A percentile compares a stretch with the other conserved stretches of the same genome.
Evolutionary conservation across 2,797 vertebrate species (phyloP).

Genomic region (Sebastolobus alascanus): DNA sequence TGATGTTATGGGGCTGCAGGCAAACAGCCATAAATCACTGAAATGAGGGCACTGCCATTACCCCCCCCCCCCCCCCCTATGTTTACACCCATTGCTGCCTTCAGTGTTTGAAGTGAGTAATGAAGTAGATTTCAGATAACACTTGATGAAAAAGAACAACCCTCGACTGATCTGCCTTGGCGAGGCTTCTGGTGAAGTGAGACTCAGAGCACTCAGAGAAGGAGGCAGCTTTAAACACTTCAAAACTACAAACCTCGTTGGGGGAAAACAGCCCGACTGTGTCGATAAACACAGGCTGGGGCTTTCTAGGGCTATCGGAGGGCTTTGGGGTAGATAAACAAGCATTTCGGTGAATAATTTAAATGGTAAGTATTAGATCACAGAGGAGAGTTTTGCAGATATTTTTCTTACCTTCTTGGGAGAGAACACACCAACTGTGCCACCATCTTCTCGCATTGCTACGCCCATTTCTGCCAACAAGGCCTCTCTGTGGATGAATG

Average conservation of each 20-base stretch:
- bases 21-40: constrained; percentile 57
- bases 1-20: constrained; percentile 45
- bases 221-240: constrained; percentile 62
- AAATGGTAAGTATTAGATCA: neutral
- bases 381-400: neutral
- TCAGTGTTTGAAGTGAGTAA: constrained; percentile 60
- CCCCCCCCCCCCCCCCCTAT: constrained; percentile 5
- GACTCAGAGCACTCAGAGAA: constrained; percentile 65
- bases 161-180: constrained; percentile 36
- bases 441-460: constrained; percentile 97
- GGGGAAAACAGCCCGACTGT: constrained; percentile 90
- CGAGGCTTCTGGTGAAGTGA: constrained; percentile 29
- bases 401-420: constrained; percentile 93
- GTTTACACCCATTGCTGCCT: constrained; percentile 55
- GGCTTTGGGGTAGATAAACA: constrained; percentile 77
- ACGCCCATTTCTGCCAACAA: constrained; percentile 98
- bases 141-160: constrained; percentile 49
- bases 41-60: constrained; percentile 41
- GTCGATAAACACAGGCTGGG: constrained; percentile 89
- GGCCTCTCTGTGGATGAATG: constrained; percentile 89
- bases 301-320: constrained; percentile 81
- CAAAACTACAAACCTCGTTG: constrained; percentile 89
- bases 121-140: constrained; percentile 64
- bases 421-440: constrained; percentile 97
- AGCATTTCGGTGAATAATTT: constrained; percentile 44